Percentiles rank a stretch among this genome's conserved stretches.
Evolutionary conservation across 37 sponge, comb jelly and placozoan genomes (phyloP).

Genomic region (Theonella swinhoei): DNA sequence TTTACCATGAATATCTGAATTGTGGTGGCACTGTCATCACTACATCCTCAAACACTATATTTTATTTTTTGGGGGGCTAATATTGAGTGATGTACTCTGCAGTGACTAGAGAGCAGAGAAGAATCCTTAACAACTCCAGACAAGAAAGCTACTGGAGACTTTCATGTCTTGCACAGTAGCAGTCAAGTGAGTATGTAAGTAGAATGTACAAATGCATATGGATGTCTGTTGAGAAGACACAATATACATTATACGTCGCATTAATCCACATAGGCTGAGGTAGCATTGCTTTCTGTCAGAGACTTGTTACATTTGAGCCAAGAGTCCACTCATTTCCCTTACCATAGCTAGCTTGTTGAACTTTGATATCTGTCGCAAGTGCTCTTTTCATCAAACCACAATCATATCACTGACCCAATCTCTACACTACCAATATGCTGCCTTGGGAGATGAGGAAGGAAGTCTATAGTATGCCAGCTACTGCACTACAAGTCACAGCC

Average conservation of each 20-base stretch:
- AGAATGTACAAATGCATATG: too few relatives aligned
- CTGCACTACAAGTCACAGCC: not conserved
- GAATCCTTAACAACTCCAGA: not conserved
- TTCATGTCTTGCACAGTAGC: not conserved
- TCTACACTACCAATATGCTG: not conserved
- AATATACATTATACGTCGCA: not conserved
- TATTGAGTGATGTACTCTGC: not conserved
- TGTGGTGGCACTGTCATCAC: too few relatives aligned
- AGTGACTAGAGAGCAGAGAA: not conserved
- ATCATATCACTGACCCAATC: not conserved
- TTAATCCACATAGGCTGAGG: not conserved
- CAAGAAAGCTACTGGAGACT: not conserved
- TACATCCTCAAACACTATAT: too few relatives aligned
- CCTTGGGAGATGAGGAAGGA: not conserved
- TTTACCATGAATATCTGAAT: too few relatives aligned
- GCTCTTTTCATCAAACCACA: not conserved
- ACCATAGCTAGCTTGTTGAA: not conserved
- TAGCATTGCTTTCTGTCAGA: not conserved
- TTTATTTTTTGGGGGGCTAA: too few relatives aligned
- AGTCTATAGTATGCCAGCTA: not conserved
- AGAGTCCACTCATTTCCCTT: not conserved
- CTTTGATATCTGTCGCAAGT: not conserved
- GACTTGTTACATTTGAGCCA: not conserved
- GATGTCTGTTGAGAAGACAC: too few relatives aligned
- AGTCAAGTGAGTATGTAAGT: too few relatives aligned